These are phyloP conservation scores for Adelognathus sp. DNA, from an alignment of 2,888 invertebrate genomes.

Conservation along the genomic window DNA sequence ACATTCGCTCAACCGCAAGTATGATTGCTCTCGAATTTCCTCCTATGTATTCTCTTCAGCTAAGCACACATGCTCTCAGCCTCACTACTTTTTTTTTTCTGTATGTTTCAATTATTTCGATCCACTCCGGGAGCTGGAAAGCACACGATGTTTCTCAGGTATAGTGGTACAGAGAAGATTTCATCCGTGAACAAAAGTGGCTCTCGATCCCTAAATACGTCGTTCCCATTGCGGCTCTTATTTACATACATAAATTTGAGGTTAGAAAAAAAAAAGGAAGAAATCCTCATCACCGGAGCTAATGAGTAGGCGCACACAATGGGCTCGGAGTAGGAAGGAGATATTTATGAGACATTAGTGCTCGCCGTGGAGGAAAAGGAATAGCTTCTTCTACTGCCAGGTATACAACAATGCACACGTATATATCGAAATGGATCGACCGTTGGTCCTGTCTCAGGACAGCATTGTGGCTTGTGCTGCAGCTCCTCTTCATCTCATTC, in stretches of 20 bases:
- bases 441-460: conserved; percentile 18
- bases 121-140: no score
- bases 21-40: no score
- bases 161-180: background rate
- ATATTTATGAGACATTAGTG: background rate
- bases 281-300: background rate
- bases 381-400: no score
- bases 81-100: no score
- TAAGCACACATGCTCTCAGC: no score
- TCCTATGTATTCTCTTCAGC: no score
- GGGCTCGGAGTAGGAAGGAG: background rate
- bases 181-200: background rate
- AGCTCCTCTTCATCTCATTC: conserved; percentile 16
- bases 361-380: background rate
- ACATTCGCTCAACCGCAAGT: no score
- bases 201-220: background rate
- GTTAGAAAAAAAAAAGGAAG: background rate
- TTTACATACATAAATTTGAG: background rate
- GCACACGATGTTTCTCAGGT: background rate
- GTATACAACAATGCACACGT: background rate
- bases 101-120: no score
- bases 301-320: background rate
- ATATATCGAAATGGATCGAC: conserved; percentile 9
- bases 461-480: background rate
- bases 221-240: background rate